These are phyloP conservation scores for Pyrocephalus nanus DNA, from an alignment of 2,797 vertebrate species.

Conservation along the genomic window DNA sequence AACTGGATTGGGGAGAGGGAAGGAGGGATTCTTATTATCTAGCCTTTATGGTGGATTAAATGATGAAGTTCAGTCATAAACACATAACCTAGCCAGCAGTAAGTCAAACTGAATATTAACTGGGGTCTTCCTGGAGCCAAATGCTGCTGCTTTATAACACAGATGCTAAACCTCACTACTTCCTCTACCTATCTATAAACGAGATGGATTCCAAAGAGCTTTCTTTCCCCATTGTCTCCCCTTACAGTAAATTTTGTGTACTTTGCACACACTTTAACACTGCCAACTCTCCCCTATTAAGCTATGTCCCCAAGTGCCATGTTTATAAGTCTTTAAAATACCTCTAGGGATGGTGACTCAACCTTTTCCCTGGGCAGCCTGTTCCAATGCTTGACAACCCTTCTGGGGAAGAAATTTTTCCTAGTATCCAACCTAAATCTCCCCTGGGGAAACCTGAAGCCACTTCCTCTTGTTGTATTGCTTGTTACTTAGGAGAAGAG, in stretches of 20 bases:
- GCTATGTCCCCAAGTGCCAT: rapidly evolving
- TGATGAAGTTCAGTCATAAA: neutral
- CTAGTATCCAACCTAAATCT: neutral
- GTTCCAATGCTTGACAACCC: neutral
- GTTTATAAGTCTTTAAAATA: neutral
- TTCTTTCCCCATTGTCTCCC: neutral
- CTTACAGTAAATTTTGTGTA: neutral
- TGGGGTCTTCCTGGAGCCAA: neutral
- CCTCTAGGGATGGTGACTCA: neutral
- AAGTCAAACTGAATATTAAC: neutral
- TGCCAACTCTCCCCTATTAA: neutral
- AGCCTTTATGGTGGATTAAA: neutral
- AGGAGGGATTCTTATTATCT: neutral
- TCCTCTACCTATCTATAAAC: neutral
- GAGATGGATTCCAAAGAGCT: neutral
- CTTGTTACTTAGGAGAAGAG: neutral
- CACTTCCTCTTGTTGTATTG: neutral
- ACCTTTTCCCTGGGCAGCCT: neutral
- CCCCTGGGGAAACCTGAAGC: neutral
- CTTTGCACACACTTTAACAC: neutral
- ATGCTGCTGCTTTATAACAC: neutral
- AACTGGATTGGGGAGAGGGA: neutral
- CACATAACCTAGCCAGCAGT: neutral
- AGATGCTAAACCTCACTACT: neutral
- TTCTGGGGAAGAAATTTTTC: neutral